A percentile compares a stretch with the other conserved stretches of the same genome.
Evolutionary conservation across 2,113 vertebrate species (phyloP).

Genomic region (Todiramphus saurophagus): DNA sequence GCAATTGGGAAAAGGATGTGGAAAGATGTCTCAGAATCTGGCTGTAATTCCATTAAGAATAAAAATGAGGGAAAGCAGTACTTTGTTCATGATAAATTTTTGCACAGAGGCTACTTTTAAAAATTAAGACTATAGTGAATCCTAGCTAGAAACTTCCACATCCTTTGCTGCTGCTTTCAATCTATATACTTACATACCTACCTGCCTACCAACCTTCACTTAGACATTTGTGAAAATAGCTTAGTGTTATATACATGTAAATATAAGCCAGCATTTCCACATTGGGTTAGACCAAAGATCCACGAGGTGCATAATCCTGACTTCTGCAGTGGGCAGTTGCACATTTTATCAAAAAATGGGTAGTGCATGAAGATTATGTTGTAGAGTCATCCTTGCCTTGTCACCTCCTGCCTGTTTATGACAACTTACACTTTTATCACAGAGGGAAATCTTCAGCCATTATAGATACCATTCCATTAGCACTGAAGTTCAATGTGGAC

Average conservation of each 20-base stretch:
- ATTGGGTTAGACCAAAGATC: background rate
- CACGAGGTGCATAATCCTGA: background rate
- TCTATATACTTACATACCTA: background rate
- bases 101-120: background rate
- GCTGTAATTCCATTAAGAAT: background rate
- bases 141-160: background rate
- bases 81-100: background rate
- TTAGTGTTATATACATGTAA: background rate
- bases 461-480: background rate
- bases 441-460: background rate
- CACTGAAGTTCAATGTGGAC: background rate
- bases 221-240: background rate
- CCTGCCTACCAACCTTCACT: background rate
- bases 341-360: background rate
- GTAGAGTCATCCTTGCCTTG: background rate
- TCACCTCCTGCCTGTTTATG: background rate
- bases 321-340: background rate
- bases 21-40: background rate
- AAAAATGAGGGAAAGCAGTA: background rate
- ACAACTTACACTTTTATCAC: background rate
- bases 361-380: background rate
- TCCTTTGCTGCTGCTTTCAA: background rate
- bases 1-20: background rate
- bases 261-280: background rate
- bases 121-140: background rate